phyloP scores from a whole-genome alignment of 2,888 invertebrate species.

The Cosmorhoe ocellata region DNA sequence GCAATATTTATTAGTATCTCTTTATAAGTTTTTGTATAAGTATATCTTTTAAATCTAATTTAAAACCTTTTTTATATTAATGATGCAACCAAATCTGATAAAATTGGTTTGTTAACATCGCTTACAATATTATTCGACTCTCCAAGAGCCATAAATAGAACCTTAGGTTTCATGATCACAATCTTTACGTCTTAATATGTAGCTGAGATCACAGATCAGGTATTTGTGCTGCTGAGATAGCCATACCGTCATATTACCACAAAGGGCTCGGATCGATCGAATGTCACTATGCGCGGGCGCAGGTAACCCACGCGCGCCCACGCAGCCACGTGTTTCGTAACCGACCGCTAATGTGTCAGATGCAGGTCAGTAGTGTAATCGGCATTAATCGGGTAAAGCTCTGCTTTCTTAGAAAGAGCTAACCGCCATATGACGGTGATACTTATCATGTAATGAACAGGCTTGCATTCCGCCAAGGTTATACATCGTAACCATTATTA shows the following conservation, averaged over 20 bases:
- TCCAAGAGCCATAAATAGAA: background rate
- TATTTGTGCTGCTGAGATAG: background rate
- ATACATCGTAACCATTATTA: no score
- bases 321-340: conserved; percentile 28
- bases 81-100: no score
- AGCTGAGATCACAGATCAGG: background rate
- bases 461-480: no score
- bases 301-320: conserved; percentile 38
- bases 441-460: background rate
- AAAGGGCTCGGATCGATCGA: conserved; percentile 16
- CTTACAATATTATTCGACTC: background rate
- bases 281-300: conserved; percentile 22
- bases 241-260: conserved; percentile 4
- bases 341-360: conserved; percentile 26
- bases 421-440: background rate
- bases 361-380: conserved; percentile 27
- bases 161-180: background rate
- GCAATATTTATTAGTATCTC: no score
- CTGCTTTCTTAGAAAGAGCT: background rate
- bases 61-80: no score
- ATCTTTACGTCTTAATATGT: conserved; percentile 15
- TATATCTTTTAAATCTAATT: no score
- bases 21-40: no score
- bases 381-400: conserved; percentile 22
- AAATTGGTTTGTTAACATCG: no score